Base-by-base conservation (phyloP, 2,888 invertebrate species). In the Amiota minor region DNA sequence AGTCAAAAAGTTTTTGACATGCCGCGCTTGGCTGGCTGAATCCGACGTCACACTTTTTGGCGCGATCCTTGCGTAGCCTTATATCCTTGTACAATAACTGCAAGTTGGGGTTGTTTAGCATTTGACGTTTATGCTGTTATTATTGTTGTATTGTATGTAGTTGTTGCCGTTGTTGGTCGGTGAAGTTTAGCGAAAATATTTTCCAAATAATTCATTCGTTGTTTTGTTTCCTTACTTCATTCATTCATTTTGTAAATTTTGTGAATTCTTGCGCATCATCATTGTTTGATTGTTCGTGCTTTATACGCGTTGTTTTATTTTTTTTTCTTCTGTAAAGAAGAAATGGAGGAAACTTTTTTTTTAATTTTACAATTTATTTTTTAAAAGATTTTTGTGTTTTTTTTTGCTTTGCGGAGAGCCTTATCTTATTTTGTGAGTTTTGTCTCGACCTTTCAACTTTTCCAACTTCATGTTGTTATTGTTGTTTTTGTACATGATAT, bases 261-360 rank as follows among this genome's bases (percentile, higher is more conserved):
- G 86, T 85, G 84, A 85, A 86, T 85, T 85, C 85, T 85, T 86
- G 85, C 84, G 84, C 84, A 86, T 87, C 87, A 87, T 87, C 87
- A 87, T 86, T 86, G 87, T 83, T 85, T 86, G 86, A 87, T 86
- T 80, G 81, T 77, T 87, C 81, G 83, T 86, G 80, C 82, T 80
- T 81, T 86, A 83, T 85, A 80, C 76, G 53, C 62, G 71, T 78
- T 79, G 74, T 79, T 78, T 85, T 76, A 78, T 81, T 80, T 78
- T 77, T 70, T 70, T 72, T 71, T 76, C 12, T 20, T 53, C 3
- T 23, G 1, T 23, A 23, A 2, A 23, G 23, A 23, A 23, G 23
- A 35, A 35, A 35, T 4, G 35, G 6, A 75, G 53, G 64, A 72
- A 79, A 80, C 75, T 79, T 78, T 85, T 76, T 79, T 81, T 80